Percentiles rank a stretch among this genome's conserved stretches.
phyloP scores from a whole-genome alignment of 2,888 invertebrate species.

The Matsumyia berberina region DNA sequence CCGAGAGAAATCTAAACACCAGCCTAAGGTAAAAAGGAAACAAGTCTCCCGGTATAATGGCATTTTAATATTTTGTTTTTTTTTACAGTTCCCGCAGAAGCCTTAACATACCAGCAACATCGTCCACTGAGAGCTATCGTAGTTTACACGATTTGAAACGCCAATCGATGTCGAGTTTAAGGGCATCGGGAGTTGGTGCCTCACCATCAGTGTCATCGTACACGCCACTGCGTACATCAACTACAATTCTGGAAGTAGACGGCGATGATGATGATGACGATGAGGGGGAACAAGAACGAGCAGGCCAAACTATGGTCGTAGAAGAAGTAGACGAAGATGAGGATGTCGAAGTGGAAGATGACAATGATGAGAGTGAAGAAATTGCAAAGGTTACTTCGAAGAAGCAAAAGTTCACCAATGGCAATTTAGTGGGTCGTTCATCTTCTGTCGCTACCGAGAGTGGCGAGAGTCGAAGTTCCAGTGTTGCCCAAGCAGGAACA shows the following conservation, averaged over 20 bases:
- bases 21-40: constrained; percentile 48
- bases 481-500: constrained; percentile 76
- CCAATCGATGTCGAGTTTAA: constrained; percentile 77
- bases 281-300: constrained; percentile 21
- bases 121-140: constrained; percentile 66
- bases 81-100: constrained; percentile 80
- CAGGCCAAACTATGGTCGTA: constrained; percentile 42
- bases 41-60: not conserved
- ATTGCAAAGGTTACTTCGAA: constrained; percentile 67
- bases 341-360: constrained; percentile 62
- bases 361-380: constrained; percentile 69
- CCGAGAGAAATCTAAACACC: constrained; percentile 66
- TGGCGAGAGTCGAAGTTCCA: constrained; percentile 78
- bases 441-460: constrained; percentile 79
- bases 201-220: constrained; percentile 38
- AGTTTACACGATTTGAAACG: constrained; percentile 78
- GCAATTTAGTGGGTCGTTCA: constrained; percentile 70
- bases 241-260: constrained; percentile 77
- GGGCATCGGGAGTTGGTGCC: constrained; percentile 60
- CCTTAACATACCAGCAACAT: constrained; percentile 80
- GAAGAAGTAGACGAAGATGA: constrained; percentile 54
- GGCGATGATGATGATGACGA: constrained; percentile 62
- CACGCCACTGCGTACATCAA: constrained; percentile 77
- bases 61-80: constrained; percentile 1
- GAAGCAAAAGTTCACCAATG: constrained; percentile 74